Conservation (phyloP, 2,888 invertebrate species). For the Anarsia innoxiella region DNA sequence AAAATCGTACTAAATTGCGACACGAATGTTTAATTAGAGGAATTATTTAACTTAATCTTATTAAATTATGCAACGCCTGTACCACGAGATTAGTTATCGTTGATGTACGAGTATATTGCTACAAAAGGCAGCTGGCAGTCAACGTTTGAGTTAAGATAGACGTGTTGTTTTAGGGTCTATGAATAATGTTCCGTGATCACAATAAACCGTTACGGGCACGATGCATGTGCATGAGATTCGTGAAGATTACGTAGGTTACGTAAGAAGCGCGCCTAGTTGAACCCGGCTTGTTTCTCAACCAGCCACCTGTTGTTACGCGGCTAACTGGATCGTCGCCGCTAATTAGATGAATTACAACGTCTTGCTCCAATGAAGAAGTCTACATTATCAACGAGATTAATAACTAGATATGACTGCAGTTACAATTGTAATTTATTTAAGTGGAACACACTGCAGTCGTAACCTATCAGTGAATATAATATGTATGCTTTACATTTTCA, state of each 20-base stretch:
- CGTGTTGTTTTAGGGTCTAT: constrained; percentile 10
- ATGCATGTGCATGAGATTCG: constrained; percentile 37
- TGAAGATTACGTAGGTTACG: constrained; percentile 57
- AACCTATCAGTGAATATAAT: no score
- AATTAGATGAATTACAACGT: no score
- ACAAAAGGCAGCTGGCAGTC: no score
- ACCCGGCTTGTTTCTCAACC: constrained; percentile 54
- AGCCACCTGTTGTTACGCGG: constrained; percentile 51
- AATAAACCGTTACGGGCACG: constrained; percentile 60
- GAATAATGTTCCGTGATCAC: constrained; percentile 52
- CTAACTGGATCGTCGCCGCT: constrained; percentile 49
- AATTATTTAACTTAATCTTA: constrained; percentile 13
- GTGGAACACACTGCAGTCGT: no score
- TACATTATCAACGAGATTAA: no score
- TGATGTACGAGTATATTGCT: no score
- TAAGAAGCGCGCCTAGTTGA: constrained; percentile 54
- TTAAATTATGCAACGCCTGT: constrained; percentile 1
- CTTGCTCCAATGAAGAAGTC: no score
- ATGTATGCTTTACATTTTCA: no score
- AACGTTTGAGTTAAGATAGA: constrained; percentile 7
- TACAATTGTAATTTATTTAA: no score
- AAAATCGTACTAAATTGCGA: constrained; percentile 21
- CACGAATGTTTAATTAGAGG: constrained; percentile 15
- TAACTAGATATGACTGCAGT: no score
- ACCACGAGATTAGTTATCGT: no score